Evolutionary conservation across 2,797 vertebrate species (phyloP).

Genomic region (Rousettus madagascariensis): DNA sequence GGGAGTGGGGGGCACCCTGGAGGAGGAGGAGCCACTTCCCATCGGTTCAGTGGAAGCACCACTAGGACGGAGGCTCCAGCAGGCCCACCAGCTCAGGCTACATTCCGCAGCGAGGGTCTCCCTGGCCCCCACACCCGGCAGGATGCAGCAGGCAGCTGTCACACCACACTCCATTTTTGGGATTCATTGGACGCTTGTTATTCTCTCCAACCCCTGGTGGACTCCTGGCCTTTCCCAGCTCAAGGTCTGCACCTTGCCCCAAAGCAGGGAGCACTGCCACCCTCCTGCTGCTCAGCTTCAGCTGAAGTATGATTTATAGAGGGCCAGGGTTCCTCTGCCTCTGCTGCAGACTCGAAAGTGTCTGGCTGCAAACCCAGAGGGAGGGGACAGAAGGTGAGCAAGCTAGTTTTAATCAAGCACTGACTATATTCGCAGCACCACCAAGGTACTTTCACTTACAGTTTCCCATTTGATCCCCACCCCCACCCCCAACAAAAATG

Average conservation of each 20-base stretch:
- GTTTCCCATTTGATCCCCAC: not conserved
- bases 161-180: conserved; percentile 69
- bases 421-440: not conserved
- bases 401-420: not conserved
- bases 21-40: not conserved
- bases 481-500: not conserved
- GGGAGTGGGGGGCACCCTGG: not conserved
- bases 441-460: not conserved
- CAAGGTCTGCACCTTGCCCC: conserved; percentile 32
- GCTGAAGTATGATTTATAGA: not conserved
- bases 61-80: not conserved
- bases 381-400: not conserved
- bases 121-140: not conserved
- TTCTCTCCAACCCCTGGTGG: conserved; percentile 68
- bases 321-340: not conserved
- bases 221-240: conserved; percentile 69
- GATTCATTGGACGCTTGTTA: conserved; percentile 71
- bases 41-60: not conserved
- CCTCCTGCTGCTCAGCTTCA: not conserved
- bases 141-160: conserved; percentile 78
- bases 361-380: not conserved
- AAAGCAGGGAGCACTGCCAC: not conserved
- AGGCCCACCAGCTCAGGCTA: not conserved
- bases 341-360: not conserved
- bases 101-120: not conserved